A percentile compares a stretch with the other conserved stretches of the same genome.
These are phyloP conservation scores for Philereme transversata DNA, from an alignment of 2,888 invertebrate genomes.

Conservation along the genomic window DNA sequence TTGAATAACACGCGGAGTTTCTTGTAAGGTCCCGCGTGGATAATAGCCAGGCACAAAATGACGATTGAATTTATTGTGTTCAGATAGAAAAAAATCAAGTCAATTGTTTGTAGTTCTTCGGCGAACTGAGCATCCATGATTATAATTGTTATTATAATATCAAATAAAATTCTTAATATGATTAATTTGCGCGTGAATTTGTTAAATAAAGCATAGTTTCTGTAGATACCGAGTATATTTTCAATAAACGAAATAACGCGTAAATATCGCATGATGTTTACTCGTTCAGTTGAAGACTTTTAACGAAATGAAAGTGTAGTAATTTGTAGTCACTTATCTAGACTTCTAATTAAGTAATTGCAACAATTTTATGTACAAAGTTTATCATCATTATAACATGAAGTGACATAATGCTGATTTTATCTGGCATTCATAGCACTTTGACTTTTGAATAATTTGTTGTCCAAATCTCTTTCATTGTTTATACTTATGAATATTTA, in stretches of 20 bases:
- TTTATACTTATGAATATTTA: too few species aligned
- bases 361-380: too few species aligned
- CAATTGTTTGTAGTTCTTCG: not conserved
- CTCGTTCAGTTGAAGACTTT: not conserved
- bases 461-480: too few species aligned
- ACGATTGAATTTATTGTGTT: not conserved
- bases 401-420: too few species aligned
- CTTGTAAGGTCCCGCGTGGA: conserved; percentile 13
- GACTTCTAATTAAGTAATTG: too few species aligned
- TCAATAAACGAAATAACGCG: conserved; percentile 6
- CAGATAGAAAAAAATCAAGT: not conserved
- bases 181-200: conserved; percentile 16
- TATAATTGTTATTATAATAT: not conserved
- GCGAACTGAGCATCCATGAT: not conserved
- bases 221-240: conserved; percentile 35
- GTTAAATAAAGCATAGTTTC: conserved; percentile 37
- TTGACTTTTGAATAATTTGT: too few species aligned
- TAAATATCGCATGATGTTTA: conserved; percentile 3
- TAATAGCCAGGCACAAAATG: conserved; percentile 10
- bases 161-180: conserved; percentile 3
- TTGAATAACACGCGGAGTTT: conserved; percentile 9
- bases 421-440: too few species aligned
- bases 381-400: too few species aligned
- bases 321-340: too few species aligned
- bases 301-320: too few species aligned